Conservation (phyloP, 2,888 invertebrate species). For the Cantharis rustica region DNA sequence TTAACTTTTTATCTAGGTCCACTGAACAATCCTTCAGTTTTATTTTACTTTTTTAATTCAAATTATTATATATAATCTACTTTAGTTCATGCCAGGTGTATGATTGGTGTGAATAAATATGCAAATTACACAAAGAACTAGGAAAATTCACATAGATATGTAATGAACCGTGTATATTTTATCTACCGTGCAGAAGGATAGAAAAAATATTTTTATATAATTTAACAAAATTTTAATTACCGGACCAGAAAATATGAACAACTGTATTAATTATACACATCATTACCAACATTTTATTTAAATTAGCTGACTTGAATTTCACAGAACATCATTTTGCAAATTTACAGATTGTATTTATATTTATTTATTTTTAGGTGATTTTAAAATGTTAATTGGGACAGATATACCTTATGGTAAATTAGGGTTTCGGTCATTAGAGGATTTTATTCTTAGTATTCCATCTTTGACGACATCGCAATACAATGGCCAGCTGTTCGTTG, state of each 20-base stretch:
- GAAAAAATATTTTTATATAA: neutral
- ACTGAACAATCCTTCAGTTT: neutral
- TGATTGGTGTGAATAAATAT: neutral
- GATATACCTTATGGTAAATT: constrained; percentile 65
- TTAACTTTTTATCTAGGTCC: neutral
- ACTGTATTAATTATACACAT: neutral
- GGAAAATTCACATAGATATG: neutral
- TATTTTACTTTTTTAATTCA: neutral
- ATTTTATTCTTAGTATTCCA: constrained; percentile 61
- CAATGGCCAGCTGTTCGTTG: constrained; percentile 63
- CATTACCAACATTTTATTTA: neutral
- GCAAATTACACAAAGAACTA: neutral
- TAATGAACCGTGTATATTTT: neutral
- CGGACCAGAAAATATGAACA: neutral
- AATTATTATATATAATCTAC: too few relatives aligned
- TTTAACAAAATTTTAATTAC: neutral
- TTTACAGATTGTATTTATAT: neutral
- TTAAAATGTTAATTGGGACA: constrained; percentile 65
- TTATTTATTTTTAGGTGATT: constrained; percentile 60
- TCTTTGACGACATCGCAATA: constrained; percentile 59
- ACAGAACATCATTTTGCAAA: neutral
- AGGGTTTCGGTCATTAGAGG: constrained; percentile 64
- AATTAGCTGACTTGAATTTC: neutral
- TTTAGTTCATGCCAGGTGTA: neutral
- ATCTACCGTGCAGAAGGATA: neutral